Evolutionary conservation across 1,140 invertebrate species (phyloP).

Genomic region (Vanessa atalanta): DNA sequence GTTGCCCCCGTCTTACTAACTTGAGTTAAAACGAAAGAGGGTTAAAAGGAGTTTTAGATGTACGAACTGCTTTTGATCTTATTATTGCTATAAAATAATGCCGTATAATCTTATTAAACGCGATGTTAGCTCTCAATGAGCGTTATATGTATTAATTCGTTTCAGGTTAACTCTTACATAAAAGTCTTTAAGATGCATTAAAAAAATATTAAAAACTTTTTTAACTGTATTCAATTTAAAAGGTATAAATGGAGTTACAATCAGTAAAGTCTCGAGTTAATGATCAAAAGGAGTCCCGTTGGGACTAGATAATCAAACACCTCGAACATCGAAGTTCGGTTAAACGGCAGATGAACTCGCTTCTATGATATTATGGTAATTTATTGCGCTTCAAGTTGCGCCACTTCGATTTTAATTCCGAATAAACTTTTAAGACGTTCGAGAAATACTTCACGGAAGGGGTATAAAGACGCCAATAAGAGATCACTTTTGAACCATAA

Average conservation of each 20-base stretch:
- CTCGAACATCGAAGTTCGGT: slow-evolving; percentile 45
- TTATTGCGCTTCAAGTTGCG: slow-evolving; percentile 48
- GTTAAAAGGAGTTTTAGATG: slow-evolving; percentile 68
- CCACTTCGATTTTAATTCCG: slow-evolving; percentile 45
- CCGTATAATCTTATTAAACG: slow-evolving; percentile 85
- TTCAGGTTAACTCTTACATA: slow-evolving; percentile 80
- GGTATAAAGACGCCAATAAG: slow-evolving; percentile 29
- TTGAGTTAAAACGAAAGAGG: slow-evolving; percentile 46
- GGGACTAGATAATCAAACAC: slow-evolving; percentile 52
- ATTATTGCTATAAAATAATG: slow-evolving; percentile 82
- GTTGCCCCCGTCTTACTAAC: slow-evolving; percentile 55
- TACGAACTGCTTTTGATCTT: slow-evolving; percentile 62
- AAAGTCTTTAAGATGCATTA: slow-evolving; percentile 20
- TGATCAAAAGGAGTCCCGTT: slow-evolving; percentile 45
- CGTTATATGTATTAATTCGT: slow-evolving; percentile 61
- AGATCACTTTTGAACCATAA: slow-evolving; percentile 33
- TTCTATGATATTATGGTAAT: slow-evolving; percentile 56
- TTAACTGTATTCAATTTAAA: background rate
- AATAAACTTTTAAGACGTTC: slow-evolving; percentile 45
- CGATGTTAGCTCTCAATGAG: slow-evolving; percentile 81
- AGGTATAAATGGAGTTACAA: background rate
- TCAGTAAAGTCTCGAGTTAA: slow-evolving; percentile 35
- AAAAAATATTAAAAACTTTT: background rate
- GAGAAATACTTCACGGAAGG: slow-evolving; percentile 21
- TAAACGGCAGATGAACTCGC: slow-evolving; percentile 54